Evolutionary conservation across 2,113 vertebrate species (phyloP).

Genomic region (Catharus minimus): DNA sequence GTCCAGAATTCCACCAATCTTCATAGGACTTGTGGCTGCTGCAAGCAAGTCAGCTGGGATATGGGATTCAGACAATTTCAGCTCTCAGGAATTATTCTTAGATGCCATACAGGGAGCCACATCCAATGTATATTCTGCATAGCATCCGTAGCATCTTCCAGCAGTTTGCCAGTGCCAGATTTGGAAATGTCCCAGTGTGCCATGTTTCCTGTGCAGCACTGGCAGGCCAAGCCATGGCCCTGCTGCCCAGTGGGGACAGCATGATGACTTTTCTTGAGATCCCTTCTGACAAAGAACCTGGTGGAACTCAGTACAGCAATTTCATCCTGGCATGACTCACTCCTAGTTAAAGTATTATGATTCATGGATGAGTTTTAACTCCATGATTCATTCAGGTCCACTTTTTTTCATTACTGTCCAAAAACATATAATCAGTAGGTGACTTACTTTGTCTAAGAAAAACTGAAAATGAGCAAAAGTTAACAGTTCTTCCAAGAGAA

Average conservation of each 20-base stretch:
- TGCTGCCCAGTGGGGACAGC: neutral
- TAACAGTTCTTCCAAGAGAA: neutral
- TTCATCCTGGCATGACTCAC: slow-evolving; percentile 42
- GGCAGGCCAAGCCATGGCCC: neutral
- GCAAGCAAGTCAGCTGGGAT: neutral
- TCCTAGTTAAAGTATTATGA: slow-evolving; percentile 12
- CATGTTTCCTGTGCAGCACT: neutral
- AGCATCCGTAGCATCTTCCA: neutral
- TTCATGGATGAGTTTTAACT: slow-evolving; percentile 25
- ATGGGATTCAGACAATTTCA: neutral
- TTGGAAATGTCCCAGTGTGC: neutral
- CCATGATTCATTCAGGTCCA: slow-evolving; percentile 36
- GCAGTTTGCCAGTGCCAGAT: neutral
- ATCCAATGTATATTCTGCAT: neutral
- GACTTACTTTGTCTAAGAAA: neutral
- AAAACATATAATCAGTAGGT: slow-evolving; percentile 8
- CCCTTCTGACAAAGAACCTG: neutral
- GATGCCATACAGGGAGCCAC: neutral
- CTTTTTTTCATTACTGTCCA: neutral
- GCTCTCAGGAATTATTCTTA: neutral
- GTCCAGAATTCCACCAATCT: neutral
- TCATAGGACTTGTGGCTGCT: neutral
- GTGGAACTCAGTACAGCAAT: neutral
- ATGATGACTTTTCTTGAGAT: neutral
- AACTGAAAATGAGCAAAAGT: neutral